Base-by-base conservation (phyloP, 53 echinoderm and acorn worm species). In the Crossaster papposus region DNA sequence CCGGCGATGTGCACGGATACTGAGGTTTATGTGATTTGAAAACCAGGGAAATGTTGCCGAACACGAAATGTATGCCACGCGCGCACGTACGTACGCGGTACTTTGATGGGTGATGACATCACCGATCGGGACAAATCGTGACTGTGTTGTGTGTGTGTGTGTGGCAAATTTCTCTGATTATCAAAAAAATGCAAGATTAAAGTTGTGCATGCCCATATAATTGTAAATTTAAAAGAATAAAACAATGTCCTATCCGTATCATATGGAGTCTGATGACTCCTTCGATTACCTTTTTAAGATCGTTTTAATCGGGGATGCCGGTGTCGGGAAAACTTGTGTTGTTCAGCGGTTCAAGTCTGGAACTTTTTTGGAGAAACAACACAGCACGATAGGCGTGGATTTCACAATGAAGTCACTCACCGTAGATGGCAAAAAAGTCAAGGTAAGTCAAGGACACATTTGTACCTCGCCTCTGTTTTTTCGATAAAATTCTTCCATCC, bases 261-360 rank as follows among this genome's bases (percentile, higher is more conserved):
- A 95, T 55, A 89, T 91, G 72, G 93, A 93, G 38, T 92, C 97
- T 24, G 97, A 97, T 72, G 97, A 97, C 78, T 91, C 95, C 34
- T 97, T 97, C 64, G 97, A 97, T 80, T 97, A 95, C 82, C 90
- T 97, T 44, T 97, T 97, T 88, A 97, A 97, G 81, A 97, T 97
- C 62, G 98, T 97, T 53, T 84, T 97, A 37, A 97, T 97, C 54
- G 98, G 98, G 33, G 98, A 97, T 82, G 98, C 98, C 30, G 98
- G 98, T 28, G 98, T 97, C 3, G 98, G 98, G 15, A 97, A 97
- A 93, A 97, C 98, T 34, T 97, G 98, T 93, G 98, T 97, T 58
- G 98, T 97, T 35, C 98, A 97, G 90, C 92, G 98, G 13, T 97
- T 97, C 83, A 97, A 97, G 83, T 97, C 98, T 10, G 98, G 98